A percentile compares a stretch with the other conserved stretches of the same genome.
Evolutionary conservation across 2,888 invertebrate genomes (phyloP).

Genomic region (Hedya salicella): DNA sequence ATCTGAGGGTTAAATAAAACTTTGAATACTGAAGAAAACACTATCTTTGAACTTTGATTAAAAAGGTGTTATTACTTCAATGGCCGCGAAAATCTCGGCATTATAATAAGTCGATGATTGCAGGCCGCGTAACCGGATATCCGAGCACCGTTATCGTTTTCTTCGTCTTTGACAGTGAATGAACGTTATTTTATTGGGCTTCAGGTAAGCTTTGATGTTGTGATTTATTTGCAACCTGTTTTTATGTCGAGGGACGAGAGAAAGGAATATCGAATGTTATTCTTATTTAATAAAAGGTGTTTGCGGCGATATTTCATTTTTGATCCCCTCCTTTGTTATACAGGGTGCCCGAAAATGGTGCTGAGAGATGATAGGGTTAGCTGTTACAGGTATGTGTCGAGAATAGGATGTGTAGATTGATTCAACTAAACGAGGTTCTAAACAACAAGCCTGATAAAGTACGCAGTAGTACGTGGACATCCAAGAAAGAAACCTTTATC

Average conservation of each 20-base stretch:
- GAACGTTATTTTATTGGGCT: constrained; percentile 67
- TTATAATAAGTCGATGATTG: constrained; percentile 41
- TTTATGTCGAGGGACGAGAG: constrained; percentile 35
- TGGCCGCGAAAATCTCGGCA: constrained; percentile 28
- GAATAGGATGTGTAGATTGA: too few species aligned
- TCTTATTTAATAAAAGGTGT: constrained; percentile 30
- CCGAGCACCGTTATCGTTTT: constrained; percentile 67
- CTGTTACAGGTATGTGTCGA: not conserved
- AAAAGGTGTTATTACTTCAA: constrained; percentile 18
- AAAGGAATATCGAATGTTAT: constrained; percentile 35
- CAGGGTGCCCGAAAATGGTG: not conserved
- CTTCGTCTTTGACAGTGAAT: constrained; percentile 62
- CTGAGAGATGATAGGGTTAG: not conserved
- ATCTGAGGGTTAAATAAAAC: too few species aligned
- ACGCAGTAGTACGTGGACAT: too few species aligned
- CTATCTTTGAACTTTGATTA: constrained; percentile 10
- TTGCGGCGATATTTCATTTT: constrained; percentile 30
- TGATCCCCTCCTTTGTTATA: constrained; percentile 3
- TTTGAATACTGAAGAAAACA: not conserved
- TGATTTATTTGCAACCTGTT: constrained; percentile 56
- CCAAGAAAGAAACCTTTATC: too few species aligned
- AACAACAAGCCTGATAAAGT: too few species aligned
- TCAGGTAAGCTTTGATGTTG: constrained; percentile 61
- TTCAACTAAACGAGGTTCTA: too few species aligned
- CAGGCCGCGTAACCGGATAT: constrained; percentile 71